phyloP scores from a whole-genome alignment of 2,888 invertebrate species.

The Adelphocoris suturalis region DNA sequence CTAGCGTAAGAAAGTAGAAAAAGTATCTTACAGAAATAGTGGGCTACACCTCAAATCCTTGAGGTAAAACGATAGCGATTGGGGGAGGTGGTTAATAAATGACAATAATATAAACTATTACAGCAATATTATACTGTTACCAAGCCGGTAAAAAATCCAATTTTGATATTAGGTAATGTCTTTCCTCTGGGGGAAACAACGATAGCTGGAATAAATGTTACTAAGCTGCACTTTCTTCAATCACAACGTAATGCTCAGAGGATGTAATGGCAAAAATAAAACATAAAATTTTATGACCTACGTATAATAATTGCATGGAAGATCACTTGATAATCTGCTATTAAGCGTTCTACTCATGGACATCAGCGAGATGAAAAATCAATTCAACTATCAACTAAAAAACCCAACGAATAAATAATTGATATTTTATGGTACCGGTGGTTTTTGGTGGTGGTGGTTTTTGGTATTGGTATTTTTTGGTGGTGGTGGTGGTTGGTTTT shows the following conservation, averaged over 20 bases:
- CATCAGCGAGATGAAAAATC: background rate
- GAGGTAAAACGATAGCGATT: background rate
- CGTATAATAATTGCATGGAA: background rate
- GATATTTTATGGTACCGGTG: too few species aligned
- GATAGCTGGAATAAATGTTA: conserved; percentile 26
- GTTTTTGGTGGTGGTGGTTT: too few species aligned
- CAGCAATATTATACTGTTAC: background rate
- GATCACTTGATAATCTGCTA: conserved; percentile 10
- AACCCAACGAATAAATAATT: too few species aligned
- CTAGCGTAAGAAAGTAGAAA: conserved; percentile 9
- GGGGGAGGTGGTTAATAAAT: background rate
- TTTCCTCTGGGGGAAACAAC: background rate
- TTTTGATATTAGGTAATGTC: background rate
- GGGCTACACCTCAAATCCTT: background rate
- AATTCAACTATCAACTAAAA: background rate
- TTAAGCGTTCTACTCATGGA: conserved; percentile 6
- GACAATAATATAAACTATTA: background rate
- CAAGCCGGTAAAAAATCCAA: background rate
- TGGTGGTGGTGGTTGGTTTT: too few species aligned
- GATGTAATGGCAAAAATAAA: background rate
- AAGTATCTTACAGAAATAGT: background rate
- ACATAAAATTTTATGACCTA: background rate
- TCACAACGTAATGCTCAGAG: conserved; percentile 51
- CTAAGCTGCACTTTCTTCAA: conserved; percentile 40
- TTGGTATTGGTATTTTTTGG: too few species aligned